Base-by-base conservation (phyloP, 2,113 vertebrate species). In the Nesoenas mayeri region DNA sequence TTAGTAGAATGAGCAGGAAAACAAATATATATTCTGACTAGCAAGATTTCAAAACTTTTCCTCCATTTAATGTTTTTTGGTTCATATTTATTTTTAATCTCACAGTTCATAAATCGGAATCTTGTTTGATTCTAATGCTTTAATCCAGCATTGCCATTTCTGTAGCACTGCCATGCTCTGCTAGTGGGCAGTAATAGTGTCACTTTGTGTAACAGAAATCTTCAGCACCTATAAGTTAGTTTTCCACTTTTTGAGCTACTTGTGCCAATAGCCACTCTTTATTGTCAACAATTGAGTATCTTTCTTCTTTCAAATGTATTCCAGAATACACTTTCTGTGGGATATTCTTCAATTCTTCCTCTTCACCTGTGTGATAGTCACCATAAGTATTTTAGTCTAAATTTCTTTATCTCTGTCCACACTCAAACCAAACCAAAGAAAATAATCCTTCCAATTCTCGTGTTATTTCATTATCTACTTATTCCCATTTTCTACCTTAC, bases 1-100 rank as follows among this genome's bases (percentile, higher is more conserved):
- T 69, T 84, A 94, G 53, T 26, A 73, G 29, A 93, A 79, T 66
- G 29, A 94, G 79, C 29, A 61, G 42, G 24, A 89, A 91, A 94
- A 93, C 24, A 42, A 71, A 79, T 20, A 42, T 61, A n/a, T 32
- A 67, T 61, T 62, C 57, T 64, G 47, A 82, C 51, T 88, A 84
- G 17, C 3, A 78, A 79, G 38, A 58, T n/a, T 84, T 72, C 13
- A 34, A 50, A 90, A 54, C 8, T 47, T 85, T 91, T 65, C 24
- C 8, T 82, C 11, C 83, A 3, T 69, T 73, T 61, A 70, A 15
- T 78, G 14, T 1, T 28, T 64, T 80, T 48, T 79, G 5, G 36
- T 80, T 84, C 12, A 22, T 60, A 40, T n/a, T 92, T 92, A 29
- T 18, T 79, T 81, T 91, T 53, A 47, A 36, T 29, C 54, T 51